Percentiles rank a stretch among this genome's conserved stretches.
These are phyloP conservation scores for Hylaeus anthracinus DNA, from an alignment of 1,140 invertebrate genomes.

Conservation along the genomic window DNA sequence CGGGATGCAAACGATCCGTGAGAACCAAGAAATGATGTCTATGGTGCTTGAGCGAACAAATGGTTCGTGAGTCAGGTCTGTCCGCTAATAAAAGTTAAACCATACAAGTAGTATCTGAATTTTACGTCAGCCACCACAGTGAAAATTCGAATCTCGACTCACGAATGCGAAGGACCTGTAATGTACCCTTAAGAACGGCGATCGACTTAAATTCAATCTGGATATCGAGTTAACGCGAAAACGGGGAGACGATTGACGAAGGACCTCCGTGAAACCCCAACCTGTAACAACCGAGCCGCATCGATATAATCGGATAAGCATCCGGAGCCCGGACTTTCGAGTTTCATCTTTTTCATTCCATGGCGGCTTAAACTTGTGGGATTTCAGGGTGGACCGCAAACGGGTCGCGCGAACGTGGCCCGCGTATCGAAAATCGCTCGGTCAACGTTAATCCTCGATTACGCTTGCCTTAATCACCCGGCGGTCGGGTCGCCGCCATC, in stretches of 20 bases:
- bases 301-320: conserved; percentile 48
- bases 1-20: too few species aligned
- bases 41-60: too few species aligned
- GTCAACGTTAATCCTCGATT: conserved; percentile 60
- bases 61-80: too few species aligned
- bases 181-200: background rate
- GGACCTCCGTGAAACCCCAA: conserved; percentile 5
- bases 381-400: conserved; percentile 27
- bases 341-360: conserved; percentile 55
- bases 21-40: too few species aligned
- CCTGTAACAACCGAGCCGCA: conserved; percentile 3
- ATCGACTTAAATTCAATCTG: conserved; percentile 10
- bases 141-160: too few species aligned
- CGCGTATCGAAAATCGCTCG: conserved; percentile 50
- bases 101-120: too few species aligned
- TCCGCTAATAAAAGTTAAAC: too few species aligned
- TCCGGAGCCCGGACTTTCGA: conserved; percentile 12
- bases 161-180: too few species aligned
- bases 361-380: conserved; percentile 51
- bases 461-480: conserved; percentile 58
- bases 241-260: background rate
- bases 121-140: too few species aligned
- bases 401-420: background rate
- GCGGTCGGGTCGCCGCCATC: conserved; percentile 17
- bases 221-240: background rate